Base-by-base conservation (phyloP, 2,888 invertebrate species). In the Harpagoxenus sublaevis region DNA sequence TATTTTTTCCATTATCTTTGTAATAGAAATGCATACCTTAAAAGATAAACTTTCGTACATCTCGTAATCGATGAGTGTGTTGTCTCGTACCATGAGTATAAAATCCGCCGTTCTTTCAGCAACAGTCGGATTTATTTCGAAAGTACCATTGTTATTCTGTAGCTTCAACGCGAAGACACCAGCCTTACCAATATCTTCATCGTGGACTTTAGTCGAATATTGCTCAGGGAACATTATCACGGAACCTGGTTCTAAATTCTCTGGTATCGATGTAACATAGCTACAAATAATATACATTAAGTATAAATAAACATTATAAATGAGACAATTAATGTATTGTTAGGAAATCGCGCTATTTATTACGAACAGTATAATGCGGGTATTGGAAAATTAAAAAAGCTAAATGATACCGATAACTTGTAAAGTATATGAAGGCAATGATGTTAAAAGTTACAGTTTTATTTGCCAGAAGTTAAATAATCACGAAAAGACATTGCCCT, bases 61-160 rank as follows among this genome's bases (percentile, higher is more conserved):
- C 95, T 99, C 99, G 93, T 97, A 99, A 95, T 99, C 99, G 89
- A 99, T 96, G 91, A 98, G 95, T 0, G 96, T 96, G 87, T 98
- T 97, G 94, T 99, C 98, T 85, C 98, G 97, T 42, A 99, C 98
- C 93, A 97, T 97, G 87, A 99, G 97, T 75, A 97, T 96, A 93
- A 99, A 99, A 90, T 97, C 97, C 2, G 97, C 96, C 87, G 97
- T 96, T 84, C 97, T 96, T 94, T 98, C 98, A 0, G 97, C 97
- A 1, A 98, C 97, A 51, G 97, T 97, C 0, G 99, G 99, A 8
- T 97, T 96, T 83, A 99, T 97, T 94, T 98, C 98, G 93, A 99
- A 99, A 4, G 98, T 98, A 53, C 97, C 98, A 94, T 98, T 98
- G 94, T 98, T 98, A 84, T 97, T 97, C 18, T 97, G 96, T 88